Conservation (phyloP, 1,140 invertebrate genomes). For the Araneus ventricosus region DNA sequence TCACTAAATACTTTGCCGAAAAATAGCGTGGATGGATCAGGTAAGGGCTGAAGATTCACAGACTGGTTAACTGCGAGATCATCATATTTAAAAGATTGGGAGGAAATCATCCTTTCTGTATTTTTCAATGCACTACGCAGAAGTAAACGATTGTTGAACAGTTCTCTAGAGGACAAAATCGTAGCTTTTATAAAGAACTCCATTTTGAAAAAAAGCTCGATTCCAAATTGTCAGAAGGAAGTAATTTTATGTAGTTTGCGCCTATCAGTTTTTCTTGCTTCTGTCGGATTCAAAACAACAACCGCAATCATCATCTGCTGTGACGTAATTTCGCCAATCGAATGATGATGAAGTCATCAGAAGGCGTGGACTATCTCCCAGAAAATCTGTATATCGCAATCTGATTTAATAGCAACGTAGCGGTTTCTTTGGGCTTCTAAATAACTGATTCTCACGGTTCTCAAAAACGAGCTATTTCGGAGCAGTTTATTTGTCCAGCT, state of each 20-base stretch:
- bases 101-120: not conserved
- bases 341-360: not conserved
- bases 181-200: not conserved
- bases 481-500: no score
- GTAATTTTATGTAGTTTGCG: not conserved
- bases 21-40: constrained; percentile 93
- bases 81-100: constrained; percentile 39
- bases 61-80: constrained; percentile 10
- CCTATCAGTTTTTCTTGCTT: not conserved
- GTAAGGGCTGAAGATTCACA: constrained; percentile 84
- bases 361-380: not conserved
- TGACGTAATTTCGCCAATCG: not conserved
- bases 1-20: constrained; percentile 76
- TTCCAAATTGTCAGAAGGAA: not conserved
- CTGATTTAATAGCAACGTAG: not conserved
- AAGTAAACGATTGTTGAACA: not conserved
- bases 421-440: no score
- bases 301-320: not conserved
- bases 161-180: not conserved
- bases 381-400: not conserved
- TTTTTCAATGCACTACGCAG: not conserved
- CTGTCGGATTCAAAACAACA: not conserved
- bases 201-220: not conserved
- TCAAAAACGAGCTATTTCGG: no score
- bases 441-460: no score